Evolutionary conservation across 2,113 vertebrate species (phyloP).

Genomic region (Poeciliopsis turrubarensis): DNA sequence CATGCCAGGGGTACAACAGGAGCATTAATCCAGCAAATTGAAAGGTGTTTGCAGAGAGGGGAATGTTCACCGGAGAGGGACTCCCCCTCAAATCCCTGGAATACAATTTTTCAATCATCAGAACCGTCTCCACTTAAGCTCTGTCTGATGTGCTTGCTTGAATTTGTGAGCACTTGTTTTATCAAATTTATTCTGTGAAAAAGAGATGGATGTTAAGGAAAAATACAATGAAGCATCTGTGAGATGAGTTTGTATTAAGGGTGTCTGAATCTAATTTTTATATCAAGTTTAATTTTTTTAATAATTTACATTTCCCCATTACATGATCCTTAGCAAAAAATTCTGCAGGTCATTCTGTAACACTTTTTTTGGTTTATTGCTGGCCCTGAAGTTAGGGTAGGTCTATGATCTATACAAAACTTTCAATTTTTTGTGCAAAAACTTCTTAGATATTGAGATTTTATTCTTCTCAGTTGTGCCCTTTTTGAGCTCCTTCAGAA

Average conservation of each 20-base stretch:
- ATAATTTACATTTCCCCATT: no score
- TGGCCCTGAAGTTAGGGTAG: no score
- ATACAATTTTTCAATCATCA: conserved; percentile 63
- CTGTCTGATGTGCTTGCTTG: conserved; percentile 59
- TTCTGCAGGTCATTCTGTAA: no score
- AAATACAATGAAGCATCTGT: conserved; percentile 16
- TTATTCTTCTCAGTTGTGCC: no score
- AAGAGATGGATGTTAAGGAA: conserved; percentile 1
- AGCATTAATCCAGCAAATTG: conserved; percentile 79
- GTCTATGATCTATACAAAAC: no score
- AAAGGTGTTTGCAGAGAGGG: conserved; percentile 66
- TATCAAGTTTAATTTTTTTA: no score
- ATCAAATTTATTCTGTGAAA: conserved; percentile 33
- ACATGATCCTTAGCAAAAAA: no score
- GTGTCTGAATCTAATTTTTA: no score
- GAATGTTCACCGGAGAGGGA: conserved; percentile 48
- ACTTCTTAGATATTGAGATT: no score
- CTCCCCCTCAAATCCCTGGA: conserved; percentile 61
- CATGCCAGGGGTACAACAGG: conserved; percentile 64
- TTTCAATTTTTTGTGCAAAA: no score
- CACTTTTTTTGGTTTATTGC: no score
- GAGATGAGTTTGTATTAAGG: conserved; percentile 5
- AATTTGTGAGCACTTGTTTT: conserved; percentile 54
- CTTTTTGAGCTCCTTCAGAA: no score
- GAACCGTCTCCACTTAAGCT: conserved; percentile 29